Base-by-base conservation (phyloP, 2,888 invertebrate species). In the Macaria notata region DNA sequence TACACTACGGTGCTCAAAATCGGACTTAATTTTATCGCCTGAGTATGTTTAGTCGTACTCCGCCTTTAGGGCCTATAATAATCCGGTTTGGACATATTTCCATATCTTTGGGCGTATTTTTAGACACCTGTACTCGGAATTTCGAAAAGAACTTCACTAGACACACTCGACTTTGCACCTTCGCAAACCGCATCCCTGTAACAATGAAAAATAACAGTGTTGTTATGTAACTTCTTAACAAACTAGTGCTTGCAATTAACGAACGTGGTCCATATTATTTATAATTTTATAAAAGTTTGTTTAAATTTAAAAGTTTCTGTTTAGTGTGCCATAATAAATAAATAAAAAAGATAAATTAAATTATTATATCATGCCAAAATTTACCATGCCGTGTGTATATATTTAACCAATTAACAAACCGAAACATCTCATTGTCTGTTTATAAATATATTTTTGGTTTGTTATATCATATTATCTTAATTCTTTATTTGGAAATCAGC, bases 151-250 rank as follows among this genome's bases (percentile, higher is more conserved):
- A 52, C 51, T 72, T 76, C 4, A 68, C 61, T 0, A 81, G 47
- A 19, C 78, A 73, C 33, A 81, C 63, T 9, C 65, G 59, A 5
- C 72, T 69, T 46, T 81, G 79, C 6, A 81, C 54, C 54, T 70
- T 74, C 7, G 76, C 79, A 54, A 84, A 83, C 9, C 83, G 75
- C 71, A 78, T 70, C 8, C 81, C 83, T 83, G 66, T 38, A 78
- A 49, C 59, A 60, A 19, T 19, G 19, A 19, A 19, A 9, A 30
- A 39, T 1, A 36, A 6, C 7, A 6, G 7, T 6, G 7, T 36
- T 36, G 3, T 7, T 36, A 7, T 36, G 4, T 7, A 7, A 36
- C 33, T 7, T 1, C 7, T 36, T 36, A 36, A 36, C 33, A 36
- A 36, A 36, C 5, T 6, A 36, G 33, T 36, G 33, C 7, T 36